Percentiles rank a stretch among this genome's conserved stretches.
Evolutionary conservation across 2,888 invertebrate species (phyloP).

Genomic region (Drymonia ruficornis): DNA sequence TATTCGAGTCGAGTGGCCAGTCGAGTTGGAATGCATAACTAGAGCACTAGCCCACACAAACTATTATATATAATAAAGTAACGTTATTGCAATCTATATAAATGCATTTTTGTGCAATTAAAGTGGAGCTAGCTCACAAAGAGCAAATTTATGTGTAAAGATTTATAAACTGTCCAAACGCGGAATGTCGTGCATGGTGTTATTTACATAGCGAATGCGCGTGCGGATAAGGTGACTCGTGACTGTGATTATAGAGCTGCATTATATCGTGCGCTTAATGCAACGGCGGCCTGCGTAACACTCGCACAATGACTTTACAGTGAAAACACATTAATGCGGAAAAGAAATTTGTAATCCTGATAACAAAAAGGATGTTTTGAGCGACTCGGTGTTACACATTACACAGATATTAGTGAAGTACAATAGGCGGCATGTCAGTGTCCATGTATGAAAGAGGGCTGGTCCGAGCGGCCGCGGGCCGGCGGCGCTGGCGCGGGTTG

Average conservation of each 20-base stretch:
- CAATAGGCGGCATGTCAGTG: slow-evolving; percentile 2
- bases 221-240: slow-evolving; percentile 68
- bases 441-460: slow-evolving; percentile 1
- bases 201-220: slow-evolving; percentile 70
- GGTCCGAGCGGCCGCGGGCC: slow-evolving; percentile 6
- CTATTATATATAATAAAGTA: too few species aligned
- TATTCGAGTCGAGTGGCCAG: not conserved
- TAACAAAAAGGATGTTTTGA: slow-evolving; percentile 41
- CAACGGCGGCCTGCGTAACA: slow-evolving; percentile 64
- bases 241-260: slow-evolving; percentile 69
- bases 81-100: slow-evolving; percentile 49
- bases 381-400: slow-evolving; percentile 12
- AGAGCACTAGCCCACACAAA: slow-evolving; percentile 46
- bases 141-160: slow-evolving; percentile 45
- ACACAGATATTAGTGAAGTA: slow-evolving; percentile 12
- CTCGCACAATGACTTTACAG: slow-evolving; percentile 64
- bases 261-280: slow-evolving; percentile 71
- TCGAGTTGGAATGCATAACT: slow-evolving; percentile 39
- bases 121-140: slow-evolving; percentile 36
- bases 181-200: slow-evolving; percentile 64
- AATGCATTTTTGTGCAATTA: slow-evolving; percentile 46
- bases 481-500: slow-evolving; percentile 35
- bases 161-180: slow-evolving; percentile 49
- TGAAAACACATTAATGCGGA: slow-evolving; percentile 65
- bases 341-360: slow-evolving; percentile 51